Base-by-base conservation (phyloP, 2,113 vertebrate species). In the Thinocorus orbignyianus region DNA sequence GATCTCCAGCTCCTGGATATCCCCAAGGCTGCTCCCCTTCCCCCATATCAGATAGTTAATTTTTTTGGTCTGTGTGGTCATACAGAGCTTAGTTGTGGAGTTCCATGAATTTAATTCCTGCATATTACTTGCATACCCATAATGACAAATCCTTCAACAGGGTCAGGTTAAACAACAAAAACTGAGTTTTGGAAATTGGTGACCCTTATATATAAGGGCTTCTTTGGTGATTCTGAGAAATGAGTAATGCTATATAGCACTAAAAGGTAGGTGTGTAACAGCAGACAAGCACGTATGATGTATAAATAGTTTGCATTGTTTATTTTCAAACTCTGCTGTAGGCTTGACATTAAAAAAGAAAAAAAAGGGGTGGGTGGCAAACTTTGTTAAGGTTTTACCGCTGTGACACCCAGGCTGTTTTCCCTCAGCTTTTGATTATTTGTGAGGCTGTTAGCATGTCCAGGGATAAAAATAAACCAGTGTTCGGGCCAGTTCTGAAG, bases 401-500 rank as follows among this genome's bases (percentile, higher is more conserved):
- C 71, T 76, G 55, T 54, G 84, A 76, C 41, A 58, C 16, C 15
- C 28, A 25, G 16, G 4, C 84, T 85, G 61, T 62, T 81, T 93
- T 57, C 37, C 18, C 3, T 83, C 88, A 76, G 33, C 64, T 76
- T 70, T 54, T n/a, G 22, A 33, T 64, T 77, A 66, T 87, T 91
- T 84, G 17, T 79, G 72, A 60, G 5, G 7, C 41, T 81, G 46
- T 80, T 73, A 48, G 37, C n/a, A 58, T 66, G 44, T 80, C 26
- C 6, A 82, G 57, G 61, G 92, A 77, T 97, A 97, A 88, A 95
- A 92, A 89, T 74, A 91, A 25, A 84, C n/a, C 54, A 58, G 81
- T 87, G 78, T 68, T 90, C 84, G 87, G 82, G 35, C 70, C 64
- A 81, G 85, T 73, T 97, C 92, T 91, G 81, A 97, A 96, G 73